Conservation (phyloP, 2,888 invertebrate genomes). For the Thymelicus lineola region DNA sequence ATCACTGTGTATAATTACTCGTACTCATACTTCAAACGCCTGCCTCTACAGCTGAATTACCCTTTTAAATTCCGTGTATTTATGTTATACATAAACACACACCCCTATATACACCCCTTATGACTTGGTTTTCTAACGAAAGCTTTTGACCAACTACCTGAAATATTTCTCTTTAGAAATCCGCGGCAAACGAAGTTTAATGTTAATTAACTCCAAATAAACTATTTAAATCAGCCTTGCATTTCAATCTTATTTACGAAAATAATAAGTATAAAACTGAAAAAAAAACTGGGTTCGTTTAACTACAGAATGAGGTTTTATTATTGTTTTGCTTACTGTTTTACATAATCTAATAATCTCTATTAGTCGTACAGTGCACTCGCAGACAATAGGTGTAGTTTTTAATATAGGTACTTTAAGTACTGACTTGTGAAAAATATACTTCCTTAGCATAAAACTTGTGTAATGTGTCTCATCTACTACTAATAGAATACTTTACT, state of each 20-base stretch:
- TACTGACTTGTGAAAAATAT: too few relatives aligned
- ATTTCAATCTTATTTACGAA: constrained; percentile 4
- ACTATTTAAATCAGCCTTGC: constrained; percentile 7
- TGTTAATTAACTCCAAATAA: constrained; percentile 13
- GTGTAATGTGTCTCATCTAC: too few relatives aligned
- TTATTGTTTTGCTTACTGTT: not conserved
- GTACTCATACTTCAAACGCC: constrained; percentile 12
- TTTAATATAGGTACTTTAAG: too few relatives aligned
- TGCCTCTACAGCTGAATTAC: not conserved
- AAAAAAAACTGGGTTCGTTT: not conserved
- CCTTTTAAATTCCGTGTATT: constrained; percentile 1
- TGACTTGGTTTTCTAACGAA: constrained; percentile 11
- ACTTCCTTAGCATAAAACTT: too few relatives aligned
- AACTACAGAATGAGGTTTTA: not conserved
- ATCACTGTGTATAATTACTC: constrained; percentile 13
- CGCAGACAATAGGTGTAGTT: too few relatives aligned
- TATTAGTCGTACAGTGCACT: too few relatives aligned
- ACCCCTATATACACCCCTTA: constrained; percentile 7
- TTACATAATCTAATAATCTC: not conserved
- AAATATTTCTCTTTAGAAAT: constrained; percentile 15
- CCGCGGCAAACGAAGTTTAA: constrained; percentile 6
- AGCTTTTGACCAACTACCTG: constrained; percentile 8
- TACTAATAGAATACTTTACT: too few relatives aligned
- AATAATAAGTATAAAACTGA: not conserved
- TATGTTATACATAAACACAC: not conserved